Base-by-base conservation (phyloP, 2,113 vertebrate species). In the Anoplopoma fimbria region DNA sequence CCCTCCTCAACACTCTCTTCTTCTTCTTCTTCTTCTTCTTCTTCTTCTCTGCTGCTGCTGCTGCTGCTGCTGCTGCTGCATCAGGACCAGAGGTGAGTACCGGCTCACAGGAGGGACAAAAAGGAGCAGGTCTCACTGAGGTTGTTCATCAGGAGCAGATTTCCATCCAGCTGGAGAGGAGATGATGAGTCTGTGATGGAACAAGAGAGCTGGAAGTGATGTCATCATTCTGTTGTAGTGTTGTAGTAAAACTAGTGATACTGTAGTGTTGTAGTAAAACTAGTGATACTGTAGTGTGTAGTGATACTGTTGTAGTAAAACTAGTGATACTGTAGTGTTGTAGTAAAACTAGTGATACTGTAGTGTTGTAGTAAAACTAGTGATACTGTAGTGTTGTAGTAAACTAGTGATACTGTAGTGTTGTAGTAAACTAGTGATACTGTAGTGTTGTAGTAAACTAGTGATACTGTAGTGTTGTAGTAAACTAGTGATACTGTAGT, bases 61-160 rank as follows among this genome's bases (percentile, higher is more conserved):
- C 91, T n/a, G 60, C 34, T 34, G 40, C 27, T 34, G 34, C 14
- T 42, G 40, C 42, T 45, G 14, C 47, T 9, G 47, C 47, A 76
- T 92, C 80, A 90, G 94, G 88, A 88, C 89, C 64, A 17, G 49
- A 94, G 96, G 96, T 96, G 95, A 96, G 96, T 96, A 84, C 29
- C 13, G 34, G 72, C 25, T 29, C 78, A 10, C 1, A 40, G 47
- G 12, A n/a, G 9, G 51, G 38, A 53, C 65, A 51, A 42, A 53
- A 15, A 68, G 67, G 21, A 12, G 25, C 4, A 23, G 36, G 7
- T 40, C n/a, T 21, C 40, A 3, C 25, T 13, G 34, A 33, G n/a
- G n/a, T n/a, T n/a, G 70, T 42, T 45, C 40, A 42, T 2, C 3
- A 45, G 55, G 12, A 10, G 17, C 4, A 21, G 25, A 17, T 42